Conservation (phyloP, 2,888 invertebrate species). For the Agrilus mali region DNA sequence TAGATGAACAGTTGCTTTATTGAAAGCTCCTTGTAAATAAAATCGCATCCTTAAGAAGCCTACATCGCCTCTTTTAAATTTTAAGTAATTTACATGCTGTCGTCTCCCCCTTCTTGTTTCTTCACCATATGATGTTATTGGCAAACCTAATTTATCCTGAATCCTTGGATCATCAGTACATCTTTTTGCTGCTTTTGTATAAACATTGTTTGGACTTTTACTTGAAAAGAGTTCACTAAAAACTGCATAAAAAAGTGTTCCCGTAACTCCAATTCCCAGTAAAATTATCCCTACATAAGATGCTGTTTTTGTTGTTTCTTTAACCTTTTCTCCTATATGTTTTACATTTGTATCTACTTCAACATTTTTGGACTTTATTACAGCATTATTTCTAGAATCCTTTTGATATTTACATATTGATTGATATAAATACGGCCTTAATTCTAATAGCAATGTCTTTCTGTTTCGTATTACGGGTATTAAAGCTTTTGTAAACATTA, state of each 20-base stretch:
- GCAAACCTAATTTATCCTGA: slow-evolving; percentile 74
- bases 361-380: slow-evolving; percentile 10
- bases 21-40: slow-evolving; percentile 72
- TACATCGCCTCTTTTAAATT: slow-evolving; percentile 61
- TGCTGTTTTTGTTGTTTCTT: slow-evolving; percentile 81
- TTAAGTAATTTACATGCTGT: slow-evolving; percentile 69
- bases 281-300: slow-evolving; percentile 75
- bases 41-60: slow-evolving; percentile 82
- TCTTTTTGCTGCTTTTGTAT: slow-evolving; percentile 61
- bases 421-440: slow-evolving; percentile 5
- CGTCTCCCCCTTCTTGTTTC: slow-evolving; percentile 71
- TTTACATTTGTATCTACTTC: slow-evolving; percentile 41
- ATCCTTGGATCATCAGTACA: slow-evolving; percentile 66
- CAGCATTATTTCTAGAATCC: slow-evolving; percentile 8
- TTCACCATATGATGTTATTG: slow-evolving; percentile 83
- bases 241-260: slow-evolving; percentile 70
- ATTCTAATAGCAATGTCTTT: slow-evolving; percentile 5
- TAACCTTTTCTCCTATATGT: slow-evolving; percentile 63
- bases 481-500: slow-evolving; percentile 13
- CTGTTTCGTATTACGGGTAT: slow-evolving; percentile 11
- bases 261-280: slow-evolving; percentile 68
- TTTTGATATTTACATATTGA: slow-evolving; percentile 7
- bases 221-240: slow-evolving; percentile 80
- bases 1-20: slow-evolving; percentile 72
- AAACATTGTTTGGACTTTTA: slow-evolving; percentile 76